Evolutionary conservation across 2,888 invertebrate species (phyloP), one percentile per base, ranked within the genome.

Genomic region (Acronicta leporina): DNA sequence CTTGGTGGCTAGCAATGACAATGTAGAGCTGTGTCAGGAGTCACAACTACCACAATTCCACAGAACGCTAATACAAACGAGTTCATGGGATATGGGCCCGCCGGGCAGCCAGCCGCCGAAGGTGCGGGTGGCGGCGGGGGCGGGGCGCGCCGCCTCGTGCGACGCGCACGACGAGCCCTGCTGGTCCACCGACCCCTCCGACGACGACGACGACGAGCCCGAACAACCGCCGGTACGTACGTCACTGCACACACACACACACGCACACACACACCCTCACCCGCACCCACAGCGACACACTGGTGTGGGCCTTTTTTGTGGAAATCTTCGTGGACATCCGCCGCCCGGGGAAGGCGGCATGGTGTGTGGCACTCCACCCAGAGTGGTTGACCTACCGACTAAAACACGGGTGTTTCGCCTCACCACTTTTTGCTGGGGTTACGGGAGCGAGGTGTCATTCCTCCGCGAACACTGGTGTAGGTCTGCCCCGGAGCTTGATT

Each of bases 171-270:
- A 97, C 81, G 96, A 96, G 82, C 96, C 96, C 47, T 97, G 97
- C 82, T 98, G 98, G 97, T 98, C 98, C 79, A 98, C 98, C 2
- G 98, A 98, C 87, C 97, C 97, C 83, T 98, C 98, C 68, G 98
- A 98, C 79, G 97, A 97, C 71, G 98, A 98, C 72, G 98, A 98
- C 72, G 98, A 98, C 81, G 97, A 98, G 64, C 92, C 95, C n/a
- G 96, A 96, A 15, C 96, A 95, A 75, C 87, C 93, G 69, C 94
- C 94, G 87, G 94, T 94, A 84, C 62, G 87, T 84, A 56, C n/a
- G n/a, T n/a, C n/a, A n/a, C n/a, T n/a, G n/a, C n/a, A n/a, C 50
- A 5, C 14, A 11, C 54, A 0, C 13, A 9, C 10, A 0, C 10
- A 30, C 30, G 10, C 8, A 30, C 30, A 30, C 30, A 30, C 30